Evolutionary conservation across 2,113 vertebrate species (phyloP).

Genomic region (Nicator chloris): DNA sequence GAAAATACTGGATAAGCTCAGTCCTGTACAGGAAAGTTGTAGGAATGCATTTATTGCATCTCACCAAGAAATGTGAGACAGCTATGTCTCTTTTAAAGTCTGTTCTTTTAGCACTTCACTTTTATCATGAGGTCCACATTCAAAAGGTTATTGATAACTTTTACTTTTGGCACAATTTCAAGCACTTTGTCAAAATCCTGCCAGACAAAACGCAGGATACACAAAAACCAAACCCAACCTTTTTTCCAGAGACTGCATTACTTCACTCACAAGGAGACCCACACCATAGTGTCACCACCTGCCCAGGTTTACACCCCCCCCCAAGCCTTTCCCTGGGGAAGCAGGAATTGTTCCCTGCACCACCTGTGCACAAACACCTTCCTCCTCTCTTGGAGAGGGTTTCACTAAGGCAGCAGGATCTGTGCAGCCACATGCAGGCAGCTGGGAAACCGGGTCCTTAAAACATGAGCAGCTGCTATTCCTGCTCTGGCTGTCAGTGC

Average conservation of each 20-base stretch:
- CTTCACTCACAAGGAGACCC: background rate
- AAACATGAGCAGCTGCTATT: background rate
- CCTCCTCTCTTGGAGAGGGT: fast-evolving
- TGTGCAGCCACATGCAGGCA: background rate
- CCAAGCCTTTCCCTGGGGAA: background rate
- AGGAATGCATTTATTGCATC: background rate
- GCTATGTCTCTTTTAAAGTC: background rate
- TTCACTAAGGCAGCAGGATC: background rate
- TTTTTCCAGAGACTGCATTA: background rate
- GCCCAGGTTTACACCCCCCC: fast-evolving
- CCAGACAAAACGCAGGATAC: background rate
- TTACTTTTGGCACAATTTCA: background rate
- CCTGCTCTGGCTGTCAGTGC: background rate
- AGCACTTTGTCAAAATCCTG: background rate
- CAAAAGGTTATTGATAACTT: background rate
- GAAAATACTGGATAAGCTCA: background rate
- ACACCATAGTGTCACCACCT: fast-evolving
- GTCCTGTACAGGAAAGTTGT: too few relatives aligned
- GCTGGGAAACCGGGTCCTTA: background rate
- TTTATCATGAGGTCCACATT: background rate
- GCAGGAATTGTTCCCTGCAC: background rate
- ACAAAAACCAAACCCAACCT: background rate
- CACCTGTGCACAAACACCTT: background rate
- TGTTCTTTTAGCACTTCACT: background rate
- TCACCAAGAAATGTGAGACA: too few relatives aligned